Evolutionary conservation across 2,888 invertebrate species (phyloP).

Genomic region (Heterodera filipjevi): DNA sequence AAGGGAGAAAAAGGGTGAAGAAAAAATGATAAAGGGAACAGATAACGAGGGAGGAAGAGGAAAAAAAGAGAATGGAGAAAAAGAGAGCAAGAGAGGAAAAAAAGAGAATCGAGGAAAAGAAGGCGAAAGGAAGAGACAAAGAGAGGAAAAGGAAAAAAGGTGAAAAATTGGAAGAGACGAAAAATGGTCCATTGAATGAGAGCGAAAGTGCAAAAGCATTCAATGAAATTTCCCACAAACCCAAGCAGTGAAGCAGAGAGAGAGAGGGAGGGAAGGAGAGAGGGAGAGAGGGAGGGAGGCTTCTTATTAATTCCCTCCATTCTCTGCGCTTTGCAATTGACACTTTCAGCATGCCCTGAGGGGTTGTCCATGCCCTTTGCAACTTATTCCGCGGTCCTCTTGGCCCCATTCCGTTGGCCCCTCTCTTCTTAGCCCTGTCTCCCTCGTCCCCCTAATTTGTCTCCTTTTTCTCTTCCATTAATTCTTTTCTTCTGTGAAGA

Average conservation of each 20-base stretch:
- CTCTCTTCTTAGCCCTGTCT: neutral
- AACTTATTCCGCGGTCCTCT: neutral
- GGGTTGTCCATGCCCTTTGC: neutral
- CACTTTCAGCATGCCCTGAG: neutral
- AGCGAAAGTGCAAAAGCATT: neutral
- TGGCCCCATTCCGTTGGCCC: neutral
- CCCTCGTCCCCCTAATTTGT: neutral
- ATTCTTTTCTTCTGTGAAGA: no score
- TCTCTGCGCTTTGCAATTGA: neutral
- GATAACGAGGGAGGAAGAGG: neutral
- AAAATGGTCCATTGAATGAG: neutral
- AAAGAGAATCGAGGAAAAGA: neutral
- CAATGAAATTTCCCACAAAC: neutral
- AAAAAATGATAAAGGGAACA: neutral
- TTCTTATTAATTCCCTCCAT: slow-evolving; percentile 6
- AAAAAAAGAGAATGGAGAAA: neutral
- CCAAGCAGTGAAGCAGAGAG: neutral
- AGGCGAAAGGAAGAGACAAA: neutral
- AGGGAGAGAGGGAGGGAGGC: neutral
- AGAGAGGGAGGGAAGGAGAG: no score
- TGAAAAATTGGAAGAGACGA: neutral
- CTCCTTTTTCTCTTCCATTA: neutral
- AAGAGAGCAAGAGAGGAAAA: neutral
- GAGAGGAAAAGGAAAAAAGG: neutral
- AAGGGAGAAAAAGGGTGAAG: neutral